Evolutionary conservation across 2,797 vertebrate species (phyloP), one percentile per base, ranked within the genome.

Genomic region (Poeciliopsis turneri): DNA sequence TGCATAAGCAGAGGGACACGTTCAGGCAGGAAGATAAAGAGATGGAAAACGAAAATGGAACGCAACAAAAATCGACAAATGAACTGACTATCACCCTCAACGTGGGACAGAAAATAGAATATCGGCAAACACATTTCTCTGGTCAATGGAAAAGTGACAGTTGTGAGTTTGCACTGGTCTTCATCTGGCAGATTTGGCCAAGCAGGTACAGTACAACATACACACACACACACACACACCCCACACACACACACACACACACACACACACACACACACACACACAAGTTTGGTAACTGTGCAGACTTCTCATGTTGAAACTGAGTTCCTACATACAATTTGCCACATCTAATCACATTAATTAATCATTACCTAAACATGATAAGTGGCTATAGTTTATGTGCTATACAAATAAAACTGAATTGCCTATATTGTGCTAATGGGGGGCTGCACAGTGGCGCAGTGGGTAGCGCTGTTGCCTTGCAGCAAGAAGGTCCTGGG

Each of bases 81-180:
- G 49, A 86, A 80, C 83, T 84, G 80, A 20, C 68, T 78, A 82
- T 78, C 74, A 75, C 28, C 64, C 43, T 70, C 76, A 83, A 82
- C 59, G 59, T 82, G 33, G 71, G 46, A 75, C 64, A 85, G 84
- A 79, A 90, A 89, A 88, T 76, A 20, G 53, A 78, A 84, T 59
- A 77, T 81, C 82, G 69, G 78, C 36, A 79, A 36, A 87, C 33
- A 61, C 10, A 46, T 84, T 68, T 82, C 28, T 71, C 46, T 33
- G 45, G 30, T 45, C 28, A 77, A 41, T 41, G 76, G 55, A 57
- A 55, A 80, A 72, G 59, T 55, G 13, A 68, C 13, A 68, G 75
- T 49, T 28, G 55, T 30, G 28, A 47, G 45, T 49, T 30, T 66
- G 12, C 39, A 36, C 33, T 61, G 28, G 47, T 77, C n/a, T 30